A percentile compares a stretch with the other conserved stretches of the same genome.
These are phyloP conservation scores for Anolis carolinensis DNA, from an alignment of 2,113 vertebrate genomes.

Conservation along the genomic window DNA sequence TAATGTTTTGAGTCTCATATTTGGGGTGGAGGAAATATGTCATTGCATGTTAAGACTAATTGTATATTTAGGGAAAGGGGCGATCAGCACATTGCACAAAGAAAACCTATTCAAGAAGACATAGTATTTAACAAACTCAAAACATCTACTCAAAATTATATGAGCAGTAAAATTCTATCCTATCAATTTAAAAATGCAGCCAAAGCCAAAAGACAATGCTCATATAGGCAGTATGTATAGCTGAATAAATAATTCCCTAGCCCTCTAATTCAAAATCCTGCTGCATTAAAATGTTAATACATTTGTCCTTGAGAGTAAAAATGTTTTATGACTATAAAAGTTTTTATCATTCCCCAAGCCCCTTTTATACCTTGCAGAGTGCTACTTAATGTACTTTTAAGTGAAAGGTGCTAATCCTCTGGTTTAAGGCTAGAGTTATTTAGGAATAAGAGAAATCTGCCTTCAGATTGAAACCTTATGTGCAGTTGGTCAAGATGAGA, in stretches of 20 bases:
- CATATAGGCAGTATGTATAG: no score
- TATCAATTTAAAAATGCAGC: neutral
- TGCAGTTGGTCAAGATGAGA: neutral
- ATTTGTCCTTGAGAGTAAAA: no score
- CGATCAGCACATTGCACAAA: neutral
- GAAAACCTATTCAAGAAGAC: neutral
- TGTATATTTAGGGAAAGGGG: neutral
- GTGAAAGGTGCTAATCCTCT: no score
- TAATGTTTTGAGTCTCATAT: neutral
- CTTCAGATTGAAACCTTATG: neutral
- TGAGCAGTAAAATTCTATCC: neutral
- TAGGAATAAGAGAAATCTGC: neutral
- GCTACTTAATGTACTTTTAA: no score
- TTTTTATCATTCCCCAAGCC: no score
- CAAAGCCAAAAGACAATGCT: neutral
- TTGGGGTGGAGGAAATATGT: neutral
- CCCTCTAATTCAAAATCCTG: no score
- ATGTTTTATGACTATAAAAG: no score
- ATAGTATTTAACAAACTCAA: neutral
- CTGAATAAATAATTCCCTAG: no score
- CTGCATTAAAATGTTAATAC: no score
- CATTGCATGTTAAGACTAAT: neutral
- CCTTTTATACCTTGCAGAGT: no score
- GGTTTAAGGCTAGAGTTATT: neutral
- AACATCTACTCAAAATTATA: slow-evolving; percentile 2